Evolutionary conservation across 1,140 invertebrate species (phyloP), one percentile per base, ranked within the genome.

Genomic region (Atta texana): DNA sequence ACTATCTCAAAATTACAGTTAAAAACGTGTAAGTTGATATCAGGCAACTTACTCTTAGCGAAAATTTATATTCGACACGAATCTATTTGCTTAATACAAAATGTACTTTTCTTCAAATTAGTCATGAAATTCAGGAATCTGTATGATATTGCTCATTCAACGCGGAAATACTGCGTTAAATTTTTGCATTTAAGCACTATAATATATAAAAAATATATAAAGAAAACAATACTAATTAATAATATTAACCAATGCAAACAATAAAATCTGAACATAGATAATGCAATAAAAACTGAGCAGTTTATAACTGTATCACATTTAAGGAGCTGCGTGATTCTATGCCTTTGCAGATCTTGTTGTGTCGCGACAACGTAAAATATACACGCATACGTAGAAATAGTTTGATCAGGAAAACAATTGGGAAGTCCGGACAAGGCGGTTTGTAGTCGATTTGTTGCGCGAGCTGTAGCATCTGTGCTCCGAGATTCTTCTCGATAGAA

Each of bases 311-410:
- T 14, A 74, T 10, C n/a, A 84, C 69, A 24, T 51, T 84, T 5
- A 84, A 61, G 10, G 39, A 61, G 4, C 31, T 61, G 14, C 80
- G 68, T 28, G 68, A 16, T 16, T 82, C 55, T 14, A 18, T 55
- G 6, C 0, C 21, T 18, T 61, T 74, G 39, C 80, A 84, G 14
- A 84, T 84, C 28, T 63, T 84, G 12, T 84, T 84, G 39, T 84
- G 80, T 0, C 80, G 69, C 44, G 3, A 63, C 1, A 84, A 28
- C 28, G 80, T 84, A 12, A 84, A 61, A 57, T 84, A 84, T 84
- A 84, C 61, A 34, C 80, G 69, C 59, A 84, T 74, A 57, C 80
- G 80, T 34, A 84, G 2, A 28, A 75, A 84, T 14, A 84, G 10
- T 61, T 84, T 84, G n/a, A 84, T n/a, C 14, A 84, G 14, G 0